Evolutionary conservation across 2,888 invertebrate genomes (phyloP), one percentile per base, ranked within the genome.

Genomic region (Diplolepis rosae): DNA sequence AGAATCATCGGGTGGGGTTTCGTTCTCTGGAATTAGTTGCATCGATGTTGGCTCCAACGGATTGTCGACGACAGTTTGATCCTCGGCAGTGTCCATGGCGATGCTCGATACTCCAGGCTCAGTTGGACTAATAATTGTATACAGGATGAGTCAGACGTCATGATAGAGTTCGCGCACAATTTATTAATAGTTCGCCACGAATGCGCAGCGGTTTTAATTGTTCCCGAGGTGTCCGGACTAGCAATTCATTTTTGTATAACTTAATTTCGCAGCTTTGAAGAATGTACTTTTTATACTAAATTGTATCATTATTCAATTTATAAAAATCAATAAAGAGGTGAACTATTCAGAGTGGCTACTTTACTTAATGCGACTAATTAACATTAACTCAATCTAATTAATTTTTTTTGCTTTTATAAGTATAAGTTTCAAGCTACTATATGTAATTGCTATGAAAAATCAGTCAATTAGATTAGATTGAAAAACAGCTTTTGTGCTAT

Each of bases 61-160:
- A 30, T 74, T 72, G n/a, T 70, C 72, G 50, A 32, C 18, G 66
- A 68, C 72, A 32, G 65, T 45, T 68, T 79, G 77, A 52, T 77
- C 73, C 71, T 69, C 65, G 18, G 27, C n/a, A 45, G 56, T 65
- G 24, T 71, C 71, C 71, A 71, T 71, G 35, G 30, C 35, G 56
- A 22, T 39, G 56, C 13, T 54, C 5, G 24, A 48, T 35, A 35
- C 22, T 22, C 45, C 65, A 35, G 61, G 48, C 61, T 71, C 66
- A 45, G 71, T 68, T 15, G 61, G 66, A 61, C 71, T 71, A 68
- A 68, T 45, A 66, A 67, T 32, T 52, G 35, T 30, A 48, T 56
- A 50, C 32, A 54, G 56, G n/a, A 45, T 70, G 70, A 70, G 70
- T 70, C 68, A 42, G 75, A 61, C 65, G 70, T 48, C 4, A 35